These are phyloP conservation scores for Nephrocerus scutellatus DNA, from an alignment of 2,888 invertebrate genomes.

Conservation along the genomic window DNA sequence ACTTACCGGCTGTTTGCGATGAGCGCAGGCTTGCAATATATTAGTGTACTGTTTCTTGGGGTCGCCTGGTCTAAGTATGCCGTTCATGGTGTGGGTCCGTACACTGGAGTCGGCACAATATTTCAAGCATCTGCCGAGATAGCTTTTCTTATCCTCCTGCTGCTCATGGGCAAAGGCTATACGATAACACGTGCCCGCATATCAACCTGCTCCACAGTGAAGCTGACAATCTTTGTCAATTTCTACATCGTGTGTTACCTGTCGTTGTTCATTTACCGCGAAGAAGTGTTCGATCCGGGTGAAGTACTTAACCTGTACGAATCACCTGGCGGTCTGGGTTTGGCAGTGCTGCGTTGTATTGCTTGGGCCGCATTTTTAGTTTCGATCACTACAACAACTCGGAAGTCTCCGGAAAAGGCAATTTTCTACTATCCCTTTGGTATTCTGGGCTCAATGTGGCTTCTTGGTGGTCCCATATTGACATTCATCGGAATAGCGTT, in stretches of 20 bases:
- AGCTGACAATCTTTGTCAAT: conserved; percentile 73
- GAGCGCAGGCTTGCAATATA: conserved; percentile 63
- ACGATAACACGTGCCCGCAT: conserved; percentile 82
- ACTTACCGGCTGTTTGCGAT: conserved; percentile 80
- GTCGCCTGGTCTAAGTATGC: conserved; percentile 73
- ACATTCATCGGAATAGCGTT: conserved; percentile 70
- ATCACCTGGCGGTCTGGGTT: conserved; percentile 79
- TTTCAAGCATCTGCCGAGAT: conserved; percentile 66
- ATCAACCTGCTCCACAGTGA: conserved; percentile 63
- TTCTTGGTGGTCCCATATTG: conserved; percentile 72
- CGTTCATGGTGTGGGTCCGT: conserved; percentile 60
- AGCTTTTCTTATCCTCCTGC: conserved; percentile 66
- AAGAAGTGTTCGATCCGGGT: conserved; percentile 84
- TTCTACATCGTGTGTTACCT: conserved; percentile 66
- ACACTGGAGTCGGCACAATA: conserved; percentile 48
- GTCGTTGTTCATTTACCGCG: conserved; percentile 72
- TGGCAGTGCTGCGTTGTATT: conserved; percentile 64
- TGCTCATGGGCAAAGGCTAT: conserved; percentile 82
- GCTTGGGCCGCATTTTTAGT: conserved; percentile 80
- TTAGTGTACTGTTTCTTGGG: conserved; percentile 62
- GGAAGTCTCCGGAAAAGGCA: conserved; percentile 75
- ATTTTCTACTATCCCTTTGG: conserved; percentile 78
- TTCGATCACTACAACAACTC: conserved; percentile 56
- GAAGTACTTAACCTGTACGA: conserved; percentile 85
- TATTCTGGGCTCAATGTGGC: conserved; percentile 79